A percentile compares a stretch with the other conserved stretches of the same genome.
Conservation (phyloP, 2,888 invertebrate species). For the Exocentrus adspersus region DNA sequence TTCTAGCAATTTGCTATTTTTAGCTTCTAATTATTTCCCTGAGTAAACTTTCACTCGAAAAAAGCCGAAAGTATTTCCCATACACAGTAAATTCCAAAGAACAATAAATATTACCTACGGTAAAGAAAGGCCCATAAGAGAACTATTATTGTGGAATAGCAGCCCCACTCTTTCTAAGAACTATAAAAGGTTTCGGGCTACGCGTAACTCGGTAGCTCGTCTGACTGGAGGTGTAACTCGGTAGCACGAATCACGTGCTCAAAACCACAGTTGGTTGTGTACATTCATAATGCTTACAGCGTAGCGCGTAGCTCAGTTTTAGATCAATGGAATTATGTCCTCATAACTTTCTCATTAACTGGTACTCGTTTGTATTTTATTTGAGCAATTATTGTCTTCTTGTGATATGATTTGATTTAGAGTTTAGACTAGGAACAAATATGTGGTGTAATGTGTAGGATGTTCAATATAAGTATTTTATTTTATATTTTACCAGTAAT, state of each 20-base stretch:
- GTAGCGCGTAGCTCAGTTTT: neutral
- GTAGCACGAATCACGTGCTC: conserved; percentile 39
- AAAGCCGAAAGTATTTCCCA: neutral
- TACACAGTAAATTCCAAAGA: conserved; percentile 1
- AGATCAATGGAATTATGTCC: neutral
- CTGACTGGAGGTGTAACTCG: conserved; percentile 40
- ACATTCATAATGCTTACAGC: conserved; percentile 5
- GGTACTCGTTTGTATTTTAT: too few species aligned
- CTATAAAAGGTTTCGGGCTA: conserved; percentile 36
- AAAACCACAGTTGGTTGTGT: conserved; percentile 31
- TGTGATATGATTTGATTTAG: too few species aligned
- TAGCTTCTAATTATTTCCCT: too few species aligned
- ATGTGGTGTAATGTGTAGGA: too few species aligned
- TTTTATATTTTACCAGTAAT: too few species aligned
- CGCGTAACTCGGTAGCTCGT: conserved; percentile 36
- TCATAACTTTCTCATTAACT: conserved; percentile 1
- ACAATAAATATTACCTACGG: conserved; percentile 1
- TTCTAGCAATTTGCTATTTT: neutral
- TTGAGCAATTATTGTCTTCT: too few species aligned
- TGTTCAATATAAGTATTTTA: too few species aligned
- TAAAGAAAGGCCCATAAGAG: neutral
- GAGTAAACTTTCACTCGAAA: neutral
- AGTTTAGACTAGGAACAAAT: too few species aligned
- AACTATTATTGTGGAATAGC: conserved; percentile 22
- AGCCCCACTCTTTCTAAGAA: conserved; percentile 30